Percentiles rank a stretch among this genome's conserved stretches.
Conservation (phyloP, 2,113 vertebrate species). For the Zingel zingel region DNA sequence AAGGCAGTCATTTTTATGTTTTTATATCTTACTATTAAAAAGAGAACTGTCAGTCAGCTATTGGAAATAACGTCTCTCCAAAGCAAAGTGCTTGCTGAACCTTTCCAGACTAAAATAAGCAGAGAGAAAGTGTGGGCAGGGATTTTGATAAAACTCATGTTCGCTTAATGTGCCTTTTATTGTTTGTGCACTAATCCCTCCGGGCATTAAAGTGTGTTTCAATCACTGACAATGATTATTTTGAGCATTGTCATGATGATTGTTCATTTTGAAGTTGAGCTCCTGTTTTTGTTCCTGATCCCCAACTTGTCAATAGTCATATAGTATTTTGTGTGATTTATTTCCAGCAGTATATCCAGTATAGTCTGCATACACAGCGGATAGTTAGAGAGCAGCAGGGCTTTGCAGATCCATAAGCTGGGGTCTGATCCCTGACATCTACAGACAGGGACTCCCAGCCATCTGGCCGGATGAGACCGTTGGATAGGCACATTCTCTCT, state of each 20-base stretch:
- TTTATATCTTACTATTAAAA: neutral
- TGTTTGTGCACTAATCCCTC: constrained; percentile 20
- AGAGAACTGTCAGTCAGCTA: constrained; percentile 1
- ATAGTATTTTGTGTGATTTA: constrained; percentile 13
- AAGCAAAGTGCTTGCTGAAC: neutral
- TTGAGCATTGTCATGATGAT: neutral
- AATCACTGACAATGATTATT: constrained; percentile 39
- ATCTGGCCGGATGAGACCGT: constrained; percentile 72
- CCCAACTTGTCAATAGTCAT: neutral
- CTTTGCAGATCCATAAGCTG: constrained; percentile 62
- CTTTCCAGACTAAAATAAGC: neutral
- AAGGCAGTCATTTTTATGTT: neutral
- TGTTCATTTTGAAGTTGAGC: constrained; percentile 8
- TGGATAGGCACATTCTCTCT: constrained; percentile 23
- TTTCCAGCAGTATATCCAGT: neutral
- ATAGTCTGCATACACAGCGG: constrained; percentile 12
- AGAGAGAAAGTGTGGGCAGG: constrained; percentile 2
- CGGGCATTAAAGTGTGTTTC: constrained; percentile 27
- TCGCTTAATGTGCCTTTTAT: constrained; percentile 24
- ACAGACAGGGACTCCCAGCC: constrained; percentile 62
- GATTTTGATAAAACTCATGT: constrained; percentile 5
- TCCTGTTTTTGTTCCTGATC: constrained; percentile 1
- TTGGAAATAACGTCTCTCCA: neutral
- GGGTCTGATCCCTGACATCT: constrained; percentile 62
- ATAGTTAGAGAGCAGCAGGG: constrained; percentile 50